Conservation (phyloP, 2,113 vertebrate species). For the Archocentrus centrarchus region DNA sequence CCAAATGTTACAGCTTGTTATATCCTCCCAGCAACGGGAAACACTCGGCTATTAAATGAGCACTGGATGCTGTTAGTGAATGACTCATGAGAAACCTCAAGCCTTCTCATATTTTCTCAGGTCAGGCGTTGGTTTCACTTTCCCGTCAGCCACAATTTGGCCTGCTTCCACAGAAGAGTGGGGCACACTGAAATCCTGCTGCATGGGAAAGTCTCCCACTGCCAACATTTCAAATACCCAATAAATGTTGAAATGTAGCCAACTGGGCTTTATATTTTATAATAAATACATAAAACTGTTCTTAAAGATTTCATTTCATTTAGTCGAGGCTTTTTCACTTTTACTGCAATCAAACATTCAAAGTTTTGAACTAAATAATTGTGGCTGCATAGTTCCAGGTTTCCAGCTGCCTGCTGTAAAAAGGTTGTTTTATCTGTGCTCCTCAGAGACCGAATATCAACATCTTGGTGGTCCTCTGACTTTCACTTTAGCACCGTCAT, state of each 20-base stretch:
- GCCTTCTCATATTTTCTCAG: background rate
- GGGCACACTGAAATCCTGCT: background rate
- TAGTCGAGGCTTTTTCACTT: background rate
- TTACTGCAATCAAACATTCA: background rate
- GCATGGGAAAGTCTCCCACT: background rate
- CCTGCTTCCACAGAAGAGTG: background rate
- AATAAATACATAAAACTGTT: background rate
- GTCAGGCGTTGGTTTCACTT: background rate
- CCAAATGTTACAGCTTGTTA: background rate
- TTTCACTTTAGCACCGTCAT: too few relatives aligned
- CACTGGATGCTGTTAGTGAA: background rate
- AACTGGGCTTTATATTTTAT: background rate
- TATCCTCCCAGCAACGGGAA: background rate
- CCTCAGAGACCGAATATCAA: too few relatives aligned
- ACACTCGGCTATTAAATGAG: background rate
- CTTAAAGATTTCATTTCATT: background rate
- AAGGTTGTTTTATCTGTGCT: background rate
- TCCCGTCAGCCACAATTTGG: background rate
- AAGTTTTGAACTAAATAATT: background rate
- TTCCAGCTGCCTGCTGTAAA: fast-evolving
- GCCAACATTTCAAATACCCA: background rate
- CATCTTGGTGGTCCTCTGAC: too few relatives aligned
- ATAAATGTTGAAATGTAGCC: background rate
- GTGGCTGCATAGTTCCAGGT: background rate
- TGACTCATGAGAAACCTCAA: background rate